Evolutionary conservation across 2,888 invertebrate species (phyloP).

Genomic region (Coecobrya sp.): DNA sequence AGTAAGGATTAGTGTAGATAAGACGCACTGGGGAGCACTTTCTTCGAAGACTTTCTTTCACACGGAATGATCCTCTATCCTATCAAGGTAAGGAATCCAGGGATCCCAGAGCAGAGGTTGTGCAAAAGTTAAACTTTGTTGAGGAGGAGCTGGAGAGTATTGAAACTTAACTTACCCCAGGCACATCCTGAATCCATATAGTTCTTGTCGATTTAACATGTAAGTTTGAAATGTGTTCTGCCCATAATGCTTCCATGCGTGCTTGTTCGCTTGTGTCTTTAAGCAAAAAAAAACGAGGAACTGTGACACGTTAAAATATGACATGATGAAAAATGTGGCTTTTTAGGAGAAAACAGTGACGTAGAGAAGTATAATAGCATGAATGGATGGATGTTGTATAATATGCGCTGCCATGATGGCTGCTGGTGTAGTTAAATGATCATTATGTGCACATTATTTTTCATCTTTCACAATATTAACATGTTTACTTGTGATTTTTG

Average conservation of each 20-base stretch:
- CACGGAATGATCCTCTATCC: background rate
- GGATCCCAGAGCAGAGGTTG: background rate
- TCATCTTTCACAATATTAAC: background rate
- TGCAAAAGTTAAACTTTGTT: background rate
- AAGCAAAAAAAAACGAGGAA: background rate
- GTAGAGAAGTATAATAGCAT: background rate
- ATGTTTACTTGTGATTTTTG: background rate
- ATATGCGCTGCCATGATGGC: too few species aligned
- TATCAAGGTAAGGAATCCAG: background rate
- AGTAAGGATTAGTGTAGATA: constrained; percentile 7
- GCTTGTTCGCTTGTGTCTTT: background rate
- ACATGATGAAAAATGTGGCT: constrained; percentile 30
- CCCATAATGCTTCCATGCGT: too few species aligned
- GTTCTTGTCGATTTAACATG: background rate
- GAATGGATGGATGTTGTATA: too few species aligned
- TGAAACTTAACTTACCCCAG: constrained; percentile 44
- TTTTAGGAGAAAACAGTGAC: background rate
- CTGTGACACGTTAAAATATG: background rate
- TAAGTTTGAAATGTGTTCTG: background rate
- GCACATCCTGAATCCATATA: background rate
- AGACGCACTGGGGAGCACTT: constrained; percentile 4
- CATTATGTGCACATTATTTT: background rate
- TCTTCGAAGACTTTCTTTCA: background rate
- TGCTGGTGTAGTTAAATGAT: background rate
- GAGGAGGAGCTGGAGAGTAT: background rate